Evolutionary conservation across 2,113 vertebrate genomes (phyloP), one percentile per base, ranked within the genome.

Genomic region (Scomber japonicus): DNA sequence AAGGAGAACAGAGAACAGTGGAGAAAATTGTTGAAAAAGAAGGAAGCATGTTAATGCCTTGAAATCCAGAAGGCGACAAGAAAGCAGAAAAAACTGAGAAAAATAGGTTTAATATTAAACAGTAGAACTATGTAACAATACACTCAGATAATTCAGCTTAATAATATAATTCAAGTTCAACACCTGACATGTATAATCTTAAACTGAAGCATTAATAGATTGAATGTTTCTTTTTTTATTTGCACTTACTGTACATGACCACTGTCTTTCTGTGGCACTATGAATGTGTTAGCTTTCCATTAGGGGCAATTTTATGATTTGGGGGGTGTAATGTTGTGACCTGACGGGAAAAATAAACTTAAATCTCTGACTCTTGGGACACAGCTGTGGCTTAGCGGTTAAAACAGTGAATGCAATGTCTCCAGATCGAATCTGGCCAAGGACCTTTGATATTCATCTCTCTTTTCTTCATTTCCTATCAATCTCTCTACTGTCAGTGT

Each of bases 51-150:
- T 71, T 63, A 44, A 30, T 63, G 24, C 31, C 72, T 19, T 40
- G 69, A 76, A 75, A 72, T 35, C 44, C 54, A 40, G 40, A 49
- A 44, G 10, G 40, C 46, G 21, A 76, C 7, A 57, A 11, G 24
- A 15, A 46, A 40, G 17, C 35, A 57, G 16, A 61, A 35, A 3
- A n/a, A n/a, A n/a, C n/a, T 8, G 59, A 8, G 49, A 27, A 71
- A 65, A 77, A 54, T 13, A 73, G n/a, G 53, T 75, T 30, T 11
- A 73, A 45, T 30, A 65, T 8, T 30, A 13, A 65, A 16, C 3
- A 14, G 30, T 17, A 61, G 65, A 53, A 50, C 4, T 21, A 24
- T 67, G 16, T 16, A 57, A 27, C 24, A 27, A 46, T 19, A 19
- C 48, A 70, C 16, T 16, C 8, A 44, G 4, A 49, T 27, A 40